Percentiles rank a stretch among this genome's conserved stretches.
phyloP scores from a whole-genome alignment of 2,797 vertebrate species.

The Rhabdomys pumilio region DNA sequence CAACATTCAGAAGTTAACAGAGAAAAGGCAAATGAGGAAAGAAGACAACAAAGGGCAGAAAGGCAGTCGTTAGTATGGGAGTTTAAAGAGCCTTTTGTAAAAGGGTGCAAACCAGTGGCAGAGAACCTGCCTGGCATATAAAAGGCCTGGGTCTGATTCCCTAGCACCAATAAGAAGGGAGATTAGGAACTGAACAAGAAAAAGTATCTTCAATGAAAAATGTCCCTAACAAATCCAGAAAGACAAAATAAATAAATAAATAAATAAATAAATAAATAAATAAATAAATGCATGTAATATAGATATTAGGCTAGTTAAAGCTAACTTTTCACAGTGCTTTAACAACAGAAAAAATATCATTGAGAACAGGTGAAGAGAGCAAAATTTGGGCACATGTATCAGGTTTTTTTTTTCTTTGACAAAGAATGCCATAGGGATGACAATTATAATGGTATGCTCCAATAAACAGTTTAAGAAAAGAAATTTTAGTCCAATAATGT shows the following conservation, averaged over 20 bases:
- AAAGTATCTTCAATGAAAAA: neutral
- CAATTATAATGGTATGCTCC: neutral
- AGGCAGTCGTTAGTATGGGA: neutral
- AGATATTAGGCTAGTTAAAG: neutral
- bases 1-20: neutral
- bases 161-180: neutral
- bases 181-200: neutral
- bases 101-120: neutral
- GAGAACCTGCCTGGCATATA: neutral
- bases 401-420: neutral
- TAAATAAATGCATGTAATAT: neutral
- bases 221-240: neutral
- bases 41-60: neutral
- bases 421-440: neutral
- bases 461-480: neutral
- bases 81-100: neutral
- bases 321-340: neutral
- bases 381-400: slow-evolving; percentile 1
- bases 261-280: neutral
- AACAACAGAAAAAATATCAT: neutral
- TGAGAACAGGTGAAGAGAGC: neutral
- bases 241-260: neutral
- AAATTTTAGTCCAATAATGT: neutral
- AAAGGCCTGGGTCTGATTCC: neutral
- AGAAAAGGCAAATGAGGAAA: neutral